Conservation (phyloP, 1,140 invertebrate genomes). For the Papilio polytes region DNA sequence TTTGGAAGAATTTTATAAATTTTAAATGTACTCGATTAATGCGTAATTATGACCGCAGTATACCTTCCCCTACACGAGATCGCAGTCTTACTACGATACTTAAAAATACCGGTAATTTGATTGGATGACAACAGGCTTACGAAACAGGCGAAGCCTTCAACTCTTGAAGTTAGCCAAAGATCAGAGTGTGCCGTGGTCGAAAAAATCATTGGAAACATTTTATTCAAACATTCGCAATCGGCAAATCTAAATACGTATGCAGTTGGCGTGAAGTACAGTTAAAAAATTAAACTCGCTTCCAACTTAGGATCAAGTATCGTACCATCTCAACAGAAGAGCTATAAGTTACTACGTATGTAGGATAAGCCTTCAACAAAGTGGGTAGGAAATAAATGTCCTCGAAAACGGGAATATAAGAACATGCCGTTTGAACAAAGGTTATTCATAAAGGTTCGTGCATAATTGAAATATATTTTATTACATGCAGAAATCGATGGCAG, state of each 20-base stretch:
- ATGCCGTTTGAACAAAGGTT: not conserved
- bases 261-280: not conserved
- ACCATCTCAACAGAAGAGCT: no score
- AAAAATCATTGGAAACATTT: not conserved
- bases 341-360: no score
- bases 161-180: not conserved
- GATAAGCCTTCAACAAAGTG: not conserved
- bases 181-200: not conserved
- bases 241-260: not conserved
- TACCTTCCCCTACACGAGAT: not conserved
- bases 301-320: not conserved
- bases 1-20: slow-evolving; percentile 29
- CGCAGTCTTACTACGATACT: slow-evolving; percentile 25
- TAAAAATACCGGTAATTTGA: slow-evolving; percentile 55
- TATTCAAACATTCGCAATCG: not conserved
- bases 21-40: slow-evolving; percentile 18
- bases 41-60: not conserved
- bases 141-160: not conserved
- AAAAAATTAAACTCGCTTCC: not conserved
- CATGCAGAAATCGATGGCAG: not conserved
- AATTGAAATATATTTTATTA: not conserved
- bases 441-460: not conserved
- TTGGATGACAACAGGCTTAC: not conserved
- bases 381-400: not conserved
- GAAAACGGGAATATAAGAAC: not conserved